A percentile compares a stretch with the other conserved stretches of the same genome.
Conservation (phyloP, 2,797 vertebrate species). For the Apodemus agrarius region DNA sequence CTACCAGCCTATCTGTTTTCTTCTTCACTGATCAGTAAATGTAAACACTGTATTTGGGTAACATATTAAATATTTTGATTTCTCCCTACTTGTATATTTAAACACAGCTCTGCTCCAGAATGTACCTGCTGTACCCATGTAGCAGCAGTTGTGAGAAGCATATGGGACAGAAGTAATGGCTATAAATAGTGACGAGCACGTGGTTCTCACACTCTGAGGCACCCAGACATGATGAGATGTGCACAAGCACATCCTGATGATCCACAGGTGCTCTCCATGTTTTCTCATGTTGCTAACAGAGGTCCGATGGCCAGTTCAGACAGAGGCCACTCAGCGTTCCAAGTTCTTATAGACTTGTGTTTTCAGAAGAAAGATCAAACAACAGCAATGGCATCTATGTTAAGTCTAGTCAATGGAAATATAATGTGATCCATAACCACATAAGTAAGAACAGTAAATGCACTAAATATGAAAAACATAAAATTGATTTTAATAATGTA, state of each 20-base stretch:
- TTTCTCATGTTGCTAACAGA: neutral
- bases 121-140: constrained; percentile 18
- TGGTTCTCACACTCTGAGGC: neutral
- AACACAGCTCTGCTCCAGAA: constrained; percentile 47
- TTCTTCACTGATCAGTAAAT: constrained; percentile 33
- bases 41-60: constrained; percentile 33
- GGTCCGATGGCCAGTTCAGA: neutral
- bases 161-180: neutral
- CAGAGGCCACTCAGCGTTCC: neutral
- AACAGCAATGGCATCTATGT: neutral
- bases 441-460: neutral
- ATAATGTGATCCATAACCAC: neutral
- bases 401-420: neutral
- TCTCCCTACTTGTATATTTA: constrained; percentile 22
- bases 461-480: constrained; percentile 31
- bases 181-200: neutral
- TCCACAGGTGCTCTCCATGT: accelerated
- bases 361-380: neutral
- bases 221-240: neutral
- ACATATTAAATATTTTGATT: constrained; percentile 56
- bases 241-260: accelerated
- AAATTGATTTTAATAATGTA: constrained; percentile 47
- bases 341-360: neutral
- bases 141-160: constrained; percentile 2
- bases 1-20: neutral